phyloP scores from a whole-genome alignment of 2,113 vertebrate genomes.

The Neolamprologus ventralis region DNA sequence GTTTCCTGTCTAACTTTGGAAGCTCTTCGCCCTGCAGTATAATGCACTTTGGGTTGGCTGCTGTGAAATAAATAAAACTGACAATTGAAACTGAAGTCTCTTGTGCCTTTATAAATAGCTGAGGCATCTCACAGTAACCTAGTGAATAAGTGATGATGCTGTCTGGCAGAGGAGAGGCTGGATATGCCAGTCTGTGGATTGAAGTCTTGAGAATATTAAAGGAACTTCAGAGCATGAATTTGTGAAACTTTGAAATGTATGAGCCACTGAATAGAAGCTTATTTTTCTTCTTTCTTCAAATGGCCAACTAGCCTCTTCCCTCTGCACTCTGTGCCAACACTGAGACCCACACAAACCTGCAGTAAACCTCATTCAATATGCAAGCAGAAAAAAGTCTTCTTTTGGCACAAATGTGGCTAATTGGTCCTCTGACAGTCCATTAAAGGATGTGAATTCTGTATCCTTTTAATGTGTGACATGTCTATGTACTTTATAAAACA shows the following conservation, averaged over 20 bases:
- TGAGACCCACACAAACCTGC: background rate
- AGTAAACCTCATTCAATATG: background rate
- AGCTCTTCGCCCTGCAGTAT: background rate
- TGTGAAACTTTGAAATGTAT: background rate
- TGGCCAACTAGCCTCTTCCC: background rate
- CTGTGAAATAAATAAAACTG: background rate
- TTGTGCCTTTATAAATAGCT: background rate
- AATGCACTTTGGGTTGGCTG: background rate
- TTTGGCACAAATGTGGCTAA: background rate
- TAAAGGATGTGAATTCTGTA: background rate
- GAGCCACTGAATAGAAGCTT: background rate
- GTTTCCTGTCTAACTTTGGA: background rate
- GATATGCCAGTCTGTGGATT: background rate
- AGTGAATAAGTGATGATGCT: background rate
- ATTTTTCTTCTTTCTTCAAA: background rate
- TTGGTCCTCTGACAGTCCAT: background rate
- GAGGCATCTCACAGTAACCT: background rate
- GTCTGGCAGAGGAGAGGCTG: background rate
- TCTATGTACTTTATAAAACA: background rate
- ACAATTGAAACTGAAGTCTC: background rate
- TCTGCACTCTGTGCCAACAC: background rate
- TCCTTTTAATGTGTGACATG: background rate
- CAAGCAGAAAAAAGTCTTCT: background rate
- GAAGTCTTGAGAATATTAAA: background rate
- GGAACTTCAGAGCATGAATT: background rate